Evolutionary conservation across 92 coral and sea anemone species (phyloP).

Genomic region (Meandrina meandrites): DNA sequence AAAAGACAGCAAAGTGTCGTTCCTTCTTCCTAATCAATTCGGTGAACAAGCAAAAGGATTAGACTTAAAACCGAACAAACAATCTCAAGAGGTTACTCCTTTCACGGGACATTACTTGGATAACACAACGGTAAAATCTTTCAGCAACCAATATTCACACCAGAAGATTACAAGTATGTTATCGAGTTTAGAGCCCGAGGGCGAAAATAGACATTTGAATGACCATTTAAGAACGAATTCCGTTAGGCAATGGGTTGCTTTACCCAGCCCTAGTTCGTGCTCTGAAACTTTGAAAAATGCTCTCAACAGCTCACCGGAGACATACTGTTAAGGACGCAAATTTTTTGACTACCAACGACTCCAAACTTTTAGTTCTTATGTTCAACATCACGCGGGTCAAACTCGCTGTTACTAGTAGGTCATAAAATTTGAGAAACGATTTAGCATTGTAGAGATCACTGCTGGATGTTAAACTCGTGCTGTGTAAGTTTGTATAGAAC

Average conservation of each 20-base stretch:
- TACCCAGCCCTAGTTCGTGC: background rate
- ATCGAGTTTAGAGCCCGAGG: background rate
- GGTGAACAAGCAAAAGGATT: background rate
- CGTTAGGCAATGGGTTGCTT: background rate
- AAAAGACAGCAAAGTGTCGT: background rate
- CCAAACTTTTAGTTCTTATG: background rate
- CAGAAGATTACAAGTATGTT: background rate
- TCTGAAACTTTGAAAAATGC: conserved; percentile 12
- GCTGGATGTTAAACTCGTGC: background rate
- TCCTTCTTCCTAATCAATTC: background rate
- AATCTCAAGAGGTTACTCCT: background rate
- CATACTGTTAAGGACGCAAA: background rate
- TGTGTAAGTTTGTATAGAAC: background rate
- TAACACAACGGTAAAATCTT: background rate
- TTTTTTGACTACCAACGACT: background rate
- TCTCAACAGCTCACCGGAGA: conserved; percentile 2
- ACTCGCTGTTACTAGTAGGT: background rate
- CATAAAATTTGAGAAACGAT: background rate
- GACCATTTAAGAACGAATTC: background rate
- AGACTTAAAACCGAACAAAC: background rate
- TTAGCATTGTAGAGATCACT: background rate
- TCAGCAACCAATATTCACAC: background rate
- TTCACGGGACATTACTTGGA: background rate
- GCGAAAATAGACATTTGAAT: background rate
- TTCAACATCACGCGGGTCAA: background rate